phyloP scores from a whole-genome alignment of 2,888 invertebrate species.

The Sphaeridia pumilis region DNA sequence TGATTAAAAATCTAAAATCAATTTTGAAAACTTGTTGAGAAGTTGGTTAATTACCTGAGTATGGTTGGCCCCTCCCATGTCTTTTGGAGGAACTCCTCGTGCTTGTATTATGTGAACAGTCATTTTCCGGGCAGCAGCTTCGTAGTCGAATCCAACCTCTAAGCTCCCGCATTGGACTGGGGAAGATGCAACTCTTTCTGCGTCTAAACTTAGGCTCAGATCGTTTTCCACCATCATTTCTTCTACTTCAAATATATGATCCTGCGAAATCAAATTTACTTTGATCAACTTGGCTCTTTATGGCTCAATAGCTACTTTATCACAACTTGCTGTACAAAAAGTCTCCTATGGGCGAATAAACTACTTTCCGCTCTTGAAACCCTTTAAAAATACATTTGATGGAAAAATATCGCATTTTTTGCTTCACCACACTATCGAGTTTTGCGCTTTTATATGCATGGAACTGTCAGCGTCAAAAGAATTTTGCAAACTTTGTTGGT shows the following conservation, averaged over 20 bases:
- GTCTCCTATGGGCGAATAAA: too few species aligned
- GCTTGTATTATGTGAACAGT: slow-evolving; percentile 84
- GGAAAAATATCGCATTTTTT: too few species aligned
- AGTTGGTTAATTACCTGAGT: slow-evolving; percentile 47
- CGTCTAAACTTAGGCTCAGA: slow-evolving; percentile 37
- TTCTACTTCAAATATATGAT: slow-evolving; percentile 39
- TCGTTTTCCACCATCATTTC: slow-evolving; percentile 41
- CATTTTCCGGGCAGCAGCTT: slow-evolving; percentile 82
- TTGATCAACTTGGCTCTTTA: too few species aligned
- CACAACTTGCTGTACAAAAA: too few species aligned
- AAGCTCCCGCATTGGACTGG: slow-evolving; percentile 60
- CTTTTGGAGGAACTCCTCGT: slow-evolving; percentile 60
- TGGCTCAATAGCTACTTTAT: too few species aligned
- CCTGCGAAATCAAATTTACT: too few species aligned
- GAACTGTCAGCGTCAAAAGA: too few species aligned
- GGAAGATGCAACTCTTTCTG: slow-evolving; percentile 37
- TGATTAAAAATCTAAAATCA: not conserved
- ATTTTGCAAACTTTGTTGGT: too few species aligned
- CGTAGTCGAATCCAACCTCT: slow-evolving; percentile 78
- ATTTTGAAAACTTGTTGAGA: not conserved
- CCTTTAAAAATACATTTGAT: too few species aligned
- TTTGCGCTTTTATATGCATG: too few species aligned
- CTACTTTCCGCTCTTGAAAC: too few species aligned
- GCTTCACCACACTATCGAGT: too few species aligned
- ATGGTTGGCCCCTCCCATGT: slow-evolving; percentile 55